phyloP scores from a whole-genome alignment of 2,113 vertebrate genomes.

The Lepisosteus oculatus region DNA sequence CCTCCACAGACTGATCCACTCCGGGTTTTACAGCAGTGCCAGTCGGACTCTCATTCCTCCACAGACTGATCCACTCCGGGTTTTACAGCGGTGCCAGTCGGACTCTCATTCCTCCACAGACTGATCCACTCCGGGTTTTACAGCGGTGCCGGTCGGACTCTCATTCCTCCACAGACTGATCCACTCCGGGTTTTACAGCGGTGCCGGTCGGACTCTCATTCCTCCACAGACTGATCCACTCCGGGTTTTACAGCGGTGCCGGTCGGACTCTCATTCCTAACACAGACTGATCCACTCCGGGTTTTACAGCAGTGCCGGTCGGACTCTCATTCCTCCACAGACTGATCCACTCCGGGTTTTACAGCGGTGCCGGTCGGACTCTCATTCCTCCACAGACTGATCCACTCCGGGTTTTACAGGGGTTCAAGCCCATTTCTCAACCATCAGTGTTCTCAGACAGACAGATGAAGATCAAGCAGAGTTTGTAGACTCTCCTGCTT shows the following conservation, averaged over 20 bases:
- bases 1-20: not conserved
- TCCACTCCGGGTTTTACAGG: not conserved
- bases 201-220: not conserved
- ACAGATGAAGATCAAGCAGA: too few species aligned
- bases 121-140: not conserved
- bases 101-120: not conserved
- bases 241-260: not conserved
- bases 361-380: not conserved
- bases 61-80: conserved; percentile 1
- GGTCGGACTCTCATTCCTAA: conserved; percentile 26
- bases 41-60: not conserved
- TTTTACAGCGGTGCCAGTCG: conserved; percentile 9
- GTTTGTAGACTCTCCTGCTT: too few species aligned
- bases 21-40: not conserved
- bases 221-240: not conserved
- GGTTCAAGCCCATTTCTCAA: too few species aligned
- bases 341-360: conserved; percentile 4
- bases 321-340: too few species aligned
- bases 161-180: too few species aligned
- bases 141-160: not conserved
- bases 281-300: conserved; percentile 21
- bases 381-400: too few species aligned
- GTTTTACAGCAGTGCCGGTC: conserved; percentile 10
- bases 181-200: not conserved
- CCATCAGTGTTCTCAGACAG: too few species aligned